These are phyloP conservation scores for Cosmia trapezina DNA, from an alignment of 2,888 invertebrate species.

Conservation along the genomic window DNA sequence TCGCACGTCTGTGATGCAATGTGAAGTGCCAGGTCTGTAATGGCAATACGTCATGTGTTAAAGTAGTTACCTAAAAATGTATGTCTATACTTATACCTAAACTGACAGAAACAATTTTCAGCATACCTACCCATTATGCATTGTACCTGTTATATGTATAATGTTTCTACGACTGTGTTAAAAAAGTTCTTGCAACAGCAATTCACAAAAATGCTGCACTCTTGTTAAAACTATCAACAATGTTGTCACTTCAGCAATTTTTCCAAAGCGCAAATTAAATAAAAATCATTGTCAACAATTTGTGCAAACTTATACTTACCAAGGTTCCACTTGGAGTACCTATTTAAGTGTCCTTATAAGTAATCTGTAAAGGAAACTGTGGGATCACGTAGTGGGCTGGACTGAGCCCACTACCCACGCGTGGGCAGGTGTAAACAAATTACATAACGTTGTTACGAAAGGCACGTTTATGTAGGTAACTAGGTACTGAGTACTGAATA, in stretches of 20 bases:
- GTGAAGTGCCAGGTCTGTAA: neutral
- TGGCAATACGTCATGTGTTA: neutral
- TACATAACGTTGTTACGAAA: slow-evolving; percentile 76
- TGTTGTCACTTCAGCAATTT: too few relatives aligned
- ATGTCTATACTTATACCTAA: neutral
- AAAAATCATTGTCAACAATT: slow-evolving; percentile 62
- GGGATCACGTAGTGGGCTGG: slow-evolving; percentile 76
- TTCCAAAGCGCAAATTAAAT: slow-evolving; percentile 25
- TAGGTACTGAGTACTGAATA: slow-evolving; percentile 32
- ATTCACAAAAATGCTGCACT: neutral
- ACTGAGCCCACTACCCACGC: slow-evolving; percentile 75
- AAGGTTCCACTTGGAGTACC: slow-evolving; percentile 63
- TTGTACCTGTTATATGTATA: neutral
- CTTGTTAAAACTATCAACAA: neutral
- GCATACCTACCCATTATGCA: too few relatives aligned
- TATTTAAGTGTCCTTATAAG: slow-evolving; percentile 73
- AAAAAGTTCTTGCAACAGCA: neutral
- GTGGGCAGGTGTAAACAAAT: slow-evolving; percentile 77
- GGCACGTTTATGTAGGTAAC: slow-evolving; percentile 44
- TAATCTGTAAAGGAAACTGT: slow-evolving; percentile 73
- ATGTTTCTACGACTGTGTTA: neutral
- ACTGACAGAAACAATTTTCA: neutral
- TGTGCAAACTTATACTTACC: slow-evolving; percentile 70
- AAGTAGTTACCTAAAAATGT: neutral
- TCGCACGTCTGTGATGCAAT: too few relatives aligned